phyloP scores from a whole-genome alignment of 1,140 invertebrate genomes.

The Ladona fulva region DNA sequence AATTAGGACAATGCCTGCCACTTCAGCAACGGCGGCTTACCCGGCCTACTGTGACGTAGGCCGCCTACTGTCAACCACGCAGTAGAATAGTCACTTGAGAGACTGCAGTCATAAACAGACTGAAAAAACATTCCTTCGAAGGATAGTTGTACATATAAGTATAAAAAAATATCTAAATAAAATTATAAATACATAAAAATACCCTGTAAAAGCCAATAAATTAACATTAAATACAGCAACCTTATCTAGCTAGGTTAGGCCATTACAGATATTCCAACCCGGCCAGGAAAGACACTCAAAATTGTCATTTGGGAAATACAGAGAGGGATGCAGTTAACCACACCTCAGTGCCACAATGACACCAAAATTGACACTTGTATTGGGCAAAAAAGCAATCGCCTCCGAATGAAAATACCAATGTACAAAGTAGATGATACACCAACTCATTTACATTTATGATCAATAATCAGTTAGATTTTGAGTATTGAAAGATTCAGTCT shows the following conservation, averaged over 20 bases:
- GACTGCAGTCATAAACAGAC: not conserved
- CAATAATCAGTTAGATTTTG: too few relatives aligned
- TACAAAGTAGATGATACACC: too few relatives aligned
- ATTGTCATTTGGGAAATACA: not conserved
- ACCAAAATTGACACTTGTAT: not conserved
- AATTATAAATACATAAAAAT: constrained; percentile 1
- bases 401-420: too few relatives aligned
- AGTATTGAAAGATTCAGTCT: too few relatives aligned
- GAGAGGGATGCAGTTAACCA: not conserved
- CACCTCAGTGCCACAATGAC: not conserved
- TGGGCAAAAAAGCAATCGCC: too few relatives aligned
- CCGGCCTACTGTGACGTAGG: constrained; percentile 20
- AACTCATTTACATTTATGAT: too few relatives aligned
- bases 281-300: not conserved
- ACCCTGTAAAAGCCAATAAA: too few relatives aligned
- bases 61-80: constrained; percentile 14
- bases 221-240: not conserved
- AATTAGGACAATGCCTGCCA: constrained; percentile 15
- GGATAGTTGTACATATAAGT: not conserved
- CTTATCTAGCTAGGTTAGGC: not conserved
- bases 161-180: not conserved
- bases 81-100: not conserved
- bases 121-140: not conserved
- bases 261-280: not conserved
- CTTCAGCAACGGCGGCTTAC: constrained; percentile 17